A percentile compares a stretch with the other conserved stretches of the same genome.
Evolutionary conservation across 2,888 invertebrate species (phyloP).

Genomic region (Eremobia ochroleuca): DNA sequence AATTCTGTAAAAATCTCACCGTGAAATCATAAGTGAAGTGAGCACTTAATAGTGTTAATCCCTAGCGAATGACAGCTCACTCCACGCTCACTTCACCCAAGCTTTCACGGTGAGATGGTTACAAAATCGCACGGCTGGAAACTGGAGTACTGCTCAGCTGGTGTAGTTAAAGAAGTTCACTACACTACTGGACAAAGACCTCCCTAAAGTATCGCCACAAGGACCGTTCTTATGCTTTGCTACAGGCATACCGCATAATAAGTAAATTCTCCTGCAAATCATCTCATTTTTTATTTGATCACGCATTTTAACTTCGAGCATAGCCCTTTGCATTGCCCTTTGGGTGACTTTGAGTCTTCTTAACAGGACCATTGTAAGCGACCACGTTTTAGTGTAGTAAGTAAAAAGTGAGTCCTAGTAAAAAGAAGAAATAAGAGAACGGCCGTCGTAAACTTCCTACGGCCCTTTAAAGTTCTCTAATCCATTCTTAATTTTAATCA

Average conservation of each 20-base stretch:
- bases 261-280: not conserved
- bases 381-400: not conserved
- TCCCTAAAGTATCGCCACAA: not conserved
- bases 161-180: too few species aligned
- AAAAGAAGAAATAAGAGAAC: not conserved
- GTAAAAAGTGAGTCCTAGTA: not conserved
- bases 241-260: too few species aligned
- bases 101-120: too few species aligned
- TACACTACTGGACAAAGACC: not conserved
- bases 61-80: too few species aligned
- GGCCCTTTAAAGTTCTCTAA: not conserved
- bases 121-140: too few species aligned
- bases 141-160: not conserved
- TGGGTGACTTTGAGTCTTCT: not conserved
- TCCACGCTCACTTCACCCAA: too few species aligned
- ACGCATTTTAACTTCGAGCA: not conserved
- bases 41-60: too few species aligned
- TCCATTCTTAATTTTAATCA: not conserved
- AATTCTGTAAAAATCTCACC: too few species aligned
- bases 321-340: not conserved
- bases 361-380: not conserved
- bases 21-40: too few species aligned
- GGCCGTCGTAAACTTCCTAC: not conserved
- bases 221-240: not conserved
- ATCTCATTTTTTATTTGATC: not conserved